Evolutionary conservation across 2,113 vertebrate genomes (phyloP), one percentile per base, ranked within the genome.

Genomic region (Urocitellus parryii): DNA sequence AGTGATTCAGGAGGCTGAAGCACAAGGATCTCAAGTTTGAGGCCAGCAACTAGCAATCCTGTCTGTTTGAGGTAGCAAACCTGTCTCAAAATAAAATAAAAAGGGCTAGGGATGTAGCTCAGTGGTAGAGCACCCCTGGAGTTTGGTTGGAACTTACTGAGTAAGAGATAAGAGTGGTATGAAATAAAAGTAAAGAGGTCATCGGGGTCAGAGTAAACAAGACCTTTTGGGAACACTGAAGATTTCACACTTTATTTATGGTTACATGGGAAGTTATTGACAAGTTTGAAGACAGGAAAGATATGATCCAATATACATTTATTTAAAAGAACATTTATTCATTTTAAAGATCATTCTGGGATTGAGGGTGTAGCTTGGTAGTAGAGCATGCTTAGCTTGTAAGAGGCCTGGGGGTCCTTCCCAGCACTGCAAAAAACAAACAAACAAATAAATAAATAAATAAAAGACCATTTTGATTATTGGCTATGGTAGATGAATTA

Each of bases 211-310:
- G 51, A 82, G 53, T 79, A 67, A 95, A 79, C 17, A 92, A 76
- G 39, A 91, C 16, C 2, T 45, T 90, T 61, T 24, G n/a, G 20
- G 25, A 92, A 87, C 56, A 24, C 12, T 88, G 39, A 96, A 84
- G 79, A 72, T 81, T 70, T 79, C 90, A 58, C 13, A 80, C 25
- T 95, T 96, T 84, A 95, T 96, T 94, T 72, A 51, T 79, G 20
- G 37, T 72, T 27, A 90, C 9, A 22, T 82, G 53, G 86, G 18
- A 78, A 78, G 11, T n/a, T 89, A 37, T 9, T 67, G 34, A 93
- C 17, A 85, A 42, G 5, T 90, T 81, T 91, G 63, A 88, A 72
- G 85, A 96, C 1, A 27, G 42, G 34, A 84, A 22, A 95, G 42
- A 48, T 3, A 76, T 70, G 51, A 83, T 58, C n/a, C 72, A 11